Evolutionary conservation across 2,797 vertebrate species (phyloP).

Genomic region (Eremophila alpestris): DNA sequence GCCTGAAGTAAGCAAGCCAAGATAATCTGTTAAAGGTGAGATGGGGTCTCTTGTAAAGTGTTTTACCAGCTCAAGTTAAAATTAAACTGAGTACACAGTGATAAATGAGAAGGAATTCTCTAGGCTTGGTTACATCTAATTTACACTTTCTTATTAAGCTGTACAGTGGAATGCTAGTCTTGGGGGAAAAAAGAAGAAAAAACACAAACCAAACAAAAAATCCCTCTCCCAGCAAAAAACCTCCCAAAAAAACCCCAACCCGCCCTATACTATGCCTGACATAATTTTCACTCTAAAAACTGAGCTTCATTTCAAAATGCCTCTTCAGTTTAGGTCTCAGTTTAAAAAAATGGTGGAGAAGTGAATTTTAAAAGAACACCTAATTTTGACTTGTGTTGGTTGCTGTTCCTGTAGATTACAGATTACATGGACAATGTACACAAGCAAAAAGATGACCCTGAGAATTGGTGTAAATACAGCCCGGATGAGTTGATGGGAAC

Average conservation of each 20-base stretch:
- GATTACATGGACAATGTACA: neutral
- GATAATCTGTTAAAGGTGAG: constrained; percentile 32
- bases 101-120: constrained; percentile 60
- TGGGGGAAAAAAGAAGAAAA: accelerated
- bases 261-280: neutral
- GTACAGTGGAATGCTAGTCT: neutral
- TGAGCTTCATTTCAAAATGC: neutral
- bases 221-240: accelerated
- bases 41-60: constrained; percentile 21
- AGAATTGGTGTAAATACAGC: neutral
- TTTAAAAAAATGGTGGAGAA: neutral
- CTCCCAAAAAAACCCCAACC: neutral
- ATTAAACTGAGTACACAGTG: neutral
- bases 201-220: neutral
- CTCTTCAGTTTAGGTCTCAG: neutral
- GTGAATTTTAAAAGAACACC: neutral
- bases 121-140: constrained; percentile 18
- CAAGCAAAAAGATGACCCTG: neutral
- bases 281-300: neutral
- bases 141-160: neutral
- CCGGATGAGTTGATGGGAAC: neutral
- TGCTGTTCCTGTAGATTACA: neutral
- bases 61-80: constrained; percentile 46
- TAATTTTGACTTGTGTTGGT: neutral
- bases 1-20: constrained; percentile 40